phyloP scores from a whole-genome alignment of 2,113 vertebrate species.

The Naja naja region DNA sequence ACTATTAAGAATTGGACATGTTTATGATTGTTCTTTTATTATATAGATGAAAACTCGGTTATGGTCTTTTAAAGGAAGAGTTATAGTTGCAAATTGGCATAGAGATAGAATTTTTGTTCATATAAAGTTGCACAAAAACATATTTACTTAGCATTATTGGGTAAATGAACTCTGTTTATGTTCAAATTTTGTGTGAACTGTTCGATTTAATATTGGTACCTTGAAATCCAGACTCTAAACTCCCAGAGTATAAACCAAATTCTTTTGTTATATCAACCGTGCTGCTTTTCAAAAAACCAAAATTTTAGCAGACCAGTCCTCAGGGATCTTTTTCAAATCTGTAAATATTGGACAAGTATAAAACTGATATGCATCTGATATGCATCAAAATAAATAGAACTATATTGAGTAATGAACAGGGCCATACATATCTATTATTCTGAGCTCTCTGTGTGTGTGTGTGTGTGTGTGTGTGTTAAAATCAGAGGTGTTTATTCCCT shows the following conservation, averaged over 20 bases:
- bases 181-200: background rate
- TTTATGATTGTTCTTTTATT: background rate
- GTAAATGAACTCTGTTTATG: background rate
- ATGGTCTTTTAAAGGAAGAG: background rate
- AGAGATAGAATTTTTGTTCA: background rate
- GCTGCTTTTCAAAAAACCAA: background rate
- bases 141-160: background rate
- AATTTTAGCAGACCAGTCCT: background rate
- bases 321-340: background rate
- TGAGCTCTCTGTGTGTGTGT: background rate
- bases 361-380: background rate
- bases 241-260: background rate
- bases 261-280: background rate
- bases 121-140: background rate
- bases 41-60: background rate
- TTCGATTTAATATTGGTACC: background rate
- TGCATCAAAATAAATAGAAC: background rate
- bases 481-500: background rate
- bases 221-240: background rate
- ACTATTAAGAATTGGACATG: background rate
- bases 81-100: background rate
- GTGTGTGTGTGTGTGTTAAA: background rate
- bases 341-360: background rate
- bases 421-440: background rate
- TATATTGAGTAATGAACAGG: background rate